Conservation (phyloP, 92 coral and sea anemone genomes). For the Epizoanthus ramosus region DNA sequence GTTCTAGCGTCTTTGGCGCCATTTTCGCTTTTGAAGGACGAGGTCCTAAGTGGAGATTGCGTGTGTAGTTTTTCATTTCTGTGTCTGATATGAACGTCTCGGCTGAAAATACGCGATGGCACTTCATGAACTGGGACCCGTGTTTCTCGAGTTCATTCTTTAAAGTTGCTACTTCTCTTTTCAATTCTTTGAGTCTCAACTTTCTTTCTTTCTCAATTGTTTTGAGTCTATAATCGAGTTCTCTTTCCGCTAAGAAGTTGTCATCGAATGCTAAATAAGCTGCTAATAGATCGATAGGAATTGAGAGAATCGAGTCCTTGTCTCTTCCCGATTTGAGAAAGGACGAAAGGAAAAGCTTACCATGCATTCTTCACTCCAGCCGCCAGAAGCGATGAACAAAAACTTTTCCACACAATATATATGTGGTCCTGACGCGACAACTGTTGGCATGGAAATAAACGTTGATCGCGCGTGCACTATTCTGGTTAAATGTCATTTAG, state of each 20-base stretch:
- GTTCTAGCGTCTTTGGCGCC: conserved; percentile 18
- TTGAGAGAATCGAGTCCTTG: neutral
- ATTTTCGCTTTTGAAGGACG: conserved; percentile 33
- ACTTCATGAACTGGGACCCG: conserved; percentile 32
- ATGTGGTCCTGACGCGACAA: no score
- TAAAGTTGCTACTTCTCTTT: conserved; percentile 24
- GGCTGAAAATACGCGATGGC: conserved; percentile 37
- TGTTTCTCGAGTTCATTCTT: conserved; percentile 18
- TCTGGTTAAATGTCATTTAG: no score
- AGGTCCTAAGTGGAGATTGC: conserved; percentile 25
- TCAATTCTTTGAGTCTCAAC: conserved; percentile 16
- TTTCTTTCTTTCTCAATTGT: conserved; percentile 38
- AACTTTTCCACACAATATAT: no score
- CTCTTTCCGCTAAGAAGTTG: conserved; percentile 34
- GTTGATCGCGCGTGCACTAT: no score
- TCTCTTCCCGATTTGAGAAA: conserved; percentile 17
- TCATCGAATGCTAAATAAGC: conserved; percentile 37
- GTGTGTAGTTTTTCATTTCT: conserved; percentile 14
- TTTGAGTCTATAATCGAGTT: conserved; percentile 20
- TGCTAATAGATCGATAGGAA: conserved; percentile 35
- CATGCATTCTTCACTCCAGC: neutral
- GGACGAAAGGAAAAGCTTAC: conserved; percentile 23
- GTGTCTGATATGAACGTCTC: conserved; percentile 39
- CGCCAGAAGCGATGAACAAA: neutral
- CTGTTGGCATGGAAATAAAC: no score